These are phyloP conservation scores for Stictocephala bisonia DNA, from an alignment of 2,888 invertebrate species.

Conservation along the genomic window DNA sequence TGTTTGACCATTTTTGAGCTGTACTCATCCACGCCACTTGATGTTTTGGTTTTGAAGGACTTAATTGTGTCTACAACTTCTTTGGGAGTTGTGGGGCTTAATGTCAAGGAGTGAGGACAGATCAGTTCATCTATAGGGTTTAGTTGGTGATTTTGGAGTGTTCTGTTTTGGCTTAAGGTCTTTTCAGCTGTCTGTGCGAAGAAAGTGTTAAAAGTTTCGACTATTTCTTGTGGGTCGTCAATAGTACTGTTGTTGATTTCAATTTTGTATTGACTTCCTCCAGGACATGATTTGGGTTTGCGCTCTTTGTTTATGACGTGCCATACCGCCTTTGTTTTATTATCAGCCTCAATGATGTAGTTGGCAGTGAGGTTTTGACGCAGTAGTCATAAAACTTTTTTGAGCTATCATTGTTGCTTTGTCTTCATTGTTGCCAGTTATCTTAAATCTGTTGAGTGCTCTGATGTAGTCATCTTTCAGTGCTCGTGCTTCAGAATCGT, in stretches of 20 bases:
- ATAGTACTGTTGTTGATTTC: not conserved
- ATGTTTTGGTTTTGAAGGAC: not conserved
- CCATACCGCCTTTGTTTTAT: conserved; percentile 9
- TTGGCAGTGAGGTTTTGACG: conserved; percentile 8
- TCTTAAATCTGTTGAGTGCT: not conserved
- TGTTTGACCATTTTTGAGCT: not conserved
- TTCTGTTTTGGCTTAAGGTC: not conserved
- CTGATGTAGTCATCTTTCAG: conserved; percentile 7
- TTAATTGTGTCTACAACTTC: not conserved
- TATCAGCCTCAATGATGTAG: conserved; percentile 5
- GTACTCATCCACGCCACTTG: conserved; percentile 7
- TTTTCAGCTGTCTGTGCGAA: conserved; percentile 9
- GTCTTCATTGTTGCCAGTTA: not conserved
- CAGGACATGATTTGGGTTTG: not conserved
- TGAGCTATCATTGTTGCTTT: conserved; percentile 7
- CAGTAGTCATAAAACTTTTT: too few relatives aligned
- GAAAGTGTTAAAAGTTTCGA: conserved; percentile 2
- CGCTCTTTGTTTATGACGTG: not conserved
- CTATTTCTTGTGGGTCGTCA: not conserved
- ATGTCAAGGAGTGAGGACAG: not conserved
- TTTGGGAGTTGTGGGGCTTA: too few relatives aligned
- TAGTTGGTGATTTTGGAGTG: not conserved
- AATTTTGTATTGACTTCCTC: not conserved
- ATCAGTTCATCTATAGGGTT: not conserved
- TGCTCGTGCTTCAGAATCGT: conserved; percentile 2